Base-by-base conservation (phyloP, 1,140 invertebrate genomes). In the Polypedilum pembai region DNA sequence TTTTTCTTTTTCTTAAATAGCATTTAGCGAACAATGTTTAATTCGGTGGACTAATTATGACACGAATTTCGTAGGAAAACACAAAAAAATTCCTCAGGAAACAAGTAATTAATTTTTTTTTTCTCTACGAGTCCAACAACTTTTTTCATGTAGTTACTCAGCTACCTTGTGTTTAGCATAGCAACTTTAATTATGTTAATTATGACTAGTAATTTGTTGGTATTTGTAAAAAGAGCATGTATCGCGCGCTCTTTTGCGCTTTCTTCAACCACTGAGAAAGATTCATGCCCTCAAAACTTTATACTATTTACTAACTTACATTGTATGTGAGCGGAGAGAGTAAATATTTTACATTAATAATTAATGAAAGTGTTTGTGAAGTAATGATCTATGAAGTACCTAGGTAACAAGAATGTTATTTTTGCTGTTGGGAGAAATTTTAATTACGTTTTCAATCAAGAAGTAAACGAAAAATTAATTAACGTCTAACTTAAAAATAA, bases 61-160 rank as follows among this genome's bases (percentile, higher is more conserved):
- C 45, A 56, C 45, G 45, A 56, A 56, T 56, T 56, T 56, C 45
- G 45, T 56, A 56, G 65, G 17, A 69, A 69, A 69, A 69, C 65
- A 69, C 3, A 69, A n/a, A 56, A 69, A 69, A 69, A 69, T 69
- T 69, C 65, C 65, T 69, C 65, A 69, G 65, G 65, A 69, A 69
- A 21, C 65, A 69, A 21, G 65, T 69, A 69, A 69, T 69, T 69
- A 69, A 69, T 69, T 69, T 69, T 69, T 21, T 69, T 69, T 69
- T 21, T 69, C 20, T 21, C 20, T 21, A 69, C 65, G 17, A 18
- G 17, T 21, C 65, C 65, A 69, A 20, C 20, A 20, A 69, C 65
- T 69, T 18, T 69, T 69, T 69, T 69, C 65, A 21, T 69, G 65
- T 69, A 20, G n/a, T 56, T 15, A 56, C 24, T 33, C 24, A 5